Evolutionary conservation across 2,888 invertebrate genomes (phyloP).

Genomic region (Oligia latruncula): DNA sequence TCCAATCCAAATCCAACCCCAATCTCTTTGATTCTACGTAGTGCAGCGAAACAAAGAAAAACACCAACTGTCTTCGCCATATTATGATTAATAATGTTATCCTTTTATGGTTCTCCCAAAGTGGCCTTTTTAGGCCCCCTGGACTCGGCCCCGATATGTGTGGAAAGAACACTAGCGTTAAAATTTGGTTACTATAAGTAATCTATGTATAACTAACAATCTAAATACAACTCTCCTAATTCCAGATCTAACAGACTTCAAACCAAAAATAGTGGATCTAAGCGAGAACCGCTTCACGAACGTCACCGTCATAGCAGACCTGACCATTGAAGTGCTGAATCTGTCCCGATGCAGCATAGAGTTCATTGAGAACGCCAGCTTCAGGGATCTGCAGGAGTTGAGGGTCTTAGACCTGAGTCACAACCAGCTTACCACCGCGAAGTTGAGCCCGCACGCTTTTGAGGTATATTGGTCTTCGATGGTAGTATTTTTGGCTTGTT

Average conservation of each 20-base stretch:
- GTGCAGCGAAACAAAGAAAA: no score
- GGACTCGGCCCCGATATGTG: not conserved
- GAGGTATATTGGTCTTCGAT: constrained; percentile 86
- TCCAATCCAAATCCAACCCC: no score
- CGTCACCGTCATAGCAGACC: constrained; percentile 88
- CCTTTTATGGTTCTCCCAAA: no score
- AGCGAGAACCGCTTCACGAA: constrained; percentile 86
- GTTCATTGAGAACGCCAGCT: constrained; percentile 91
- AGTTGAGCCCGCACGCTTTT: constrained; percentile 92
- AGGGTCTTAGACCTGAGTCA: constrained; percentile 92
- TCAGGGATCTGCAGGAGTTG: constrained; percentile 91
- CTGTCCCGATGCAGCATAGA: constrained; percentile 92
- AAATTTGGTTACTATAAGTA: not conserved
- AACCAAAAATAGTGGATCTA: constrained; percentile 82
- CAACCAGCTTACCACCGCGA: constrained; percentile 91
- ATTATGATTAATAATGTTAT: no score
- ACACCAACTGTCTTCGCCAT: no score
- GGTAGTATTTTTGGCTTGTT: constrained; percentile 19
- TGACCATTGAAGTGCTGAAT: constrained; percentile 90
- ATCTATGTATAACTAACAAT: not conserved
- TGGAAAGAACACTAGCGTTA: not conserved
- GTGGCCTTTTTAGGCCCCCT: no score
- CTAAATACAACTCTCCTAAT: not conserved
- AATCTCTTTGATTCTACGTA: no score
- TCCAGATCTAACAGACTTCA: constrained; percentile 77